Base-by-base conservation (phyloP, 2,888 invertebrate species). In the Stenichneumon culpator region DNA sequence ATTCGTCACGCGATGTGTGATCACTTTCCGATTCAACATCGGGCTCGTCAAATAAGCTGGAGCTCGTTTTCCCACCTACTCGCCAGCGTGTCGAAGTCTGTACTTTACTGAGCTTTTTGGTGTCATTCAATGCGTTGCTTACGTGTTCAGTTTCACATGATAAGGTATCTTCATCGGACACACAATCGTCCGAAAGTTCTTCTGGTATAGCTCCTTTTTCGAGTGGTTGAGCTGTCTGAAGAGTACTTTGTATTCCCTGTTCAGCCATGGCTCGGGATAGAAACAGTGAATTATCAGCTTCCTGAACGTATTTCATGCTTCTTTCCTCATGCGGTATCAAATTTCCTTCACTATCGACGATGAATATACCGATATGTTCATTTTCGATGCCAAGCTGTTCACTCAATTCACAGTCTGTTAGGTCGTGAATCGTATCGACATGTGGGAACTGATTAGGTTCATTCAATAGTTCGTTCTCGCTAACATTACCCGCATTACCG, bases 1-100 rank as follows among this genome's bases (percentile, higher is more conserved):
- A 36, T 39, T 44, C 44, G 22, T 44, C 67, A 22, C 67, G 14
- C 22, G 67, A 22, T 36, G 65, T 19, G 19, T 22, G 19, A 36
- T 36, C 44, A 39, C 6, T 44, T 67, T 39, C 44, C 19, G 39
- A 67, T 67, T 67, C 44, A 39, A 22, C 9, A 39, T 44, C 67
- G 19, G 4, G 19, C 3, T 39, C 44, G 39, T 44, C 7, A 11
- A 22, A 39, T 67, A 44, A 19, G 19, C 67, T 67, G 39, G 22
- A 22, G 67, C 11, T 44, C 11, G 67, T 11, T 39, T 39, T 44
- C 39, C 67, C 67, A 67, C 44, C 67, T 39, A 67, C 39, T 67
- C 11, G 67, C 67, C 19, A 44, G 39, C n/a, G n/a, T 19, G 22
- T 67, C 44, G 50, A 50, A n/a, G 11, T 5, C 39, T 44, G 19